Conservation (phyloP, 2,888 invertebrate species). For the Drosophila subsilvestris region DNA sequence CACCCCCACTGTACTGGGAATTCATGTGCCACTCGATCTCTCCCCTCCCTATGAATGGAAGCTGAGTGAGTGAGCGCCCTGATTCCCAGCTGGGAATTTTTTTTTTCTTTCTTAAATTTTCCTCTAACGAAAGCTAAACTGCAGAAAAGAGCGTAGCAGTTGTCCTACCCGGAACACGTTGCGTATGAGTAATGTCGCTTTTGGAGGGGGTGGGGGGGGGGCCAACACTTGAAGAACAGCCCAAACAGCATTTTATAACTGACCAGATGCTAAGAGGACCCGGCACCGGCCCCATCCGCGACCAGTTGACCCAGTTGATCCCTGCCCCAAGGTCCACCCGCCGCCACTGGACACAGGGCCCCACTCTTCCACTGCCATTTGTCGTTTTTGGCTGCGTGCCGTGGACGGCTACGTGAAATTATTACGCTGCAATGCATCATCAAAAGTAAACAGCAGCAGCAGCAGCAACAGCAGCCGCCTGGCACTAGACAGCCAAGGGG, state of each 20-base stretch:
- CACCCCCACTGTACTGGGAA: constrained; percentile 12
- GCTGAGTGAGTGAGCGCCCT: constrained; percentile 1
- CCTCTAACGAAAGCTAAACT: constrained; percentile 8
- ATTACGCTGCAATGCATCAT: constrained; percentile 76
- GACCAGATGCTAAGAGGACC: constrained; percentile 35
- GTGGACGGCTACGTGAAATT: constrained; percentile 74
- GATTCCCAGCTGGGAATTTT: constrained; percentile 36
- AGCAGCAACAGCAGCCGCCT: constrained; percentile 12
- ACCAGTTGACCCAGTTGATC: constrained; percentile 28
- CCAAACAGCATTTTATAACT: constrained; percentile 48
- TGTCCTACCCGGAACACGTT: constrained; percentile 19
- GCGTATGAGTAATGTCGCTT: constrained; percentile 62
- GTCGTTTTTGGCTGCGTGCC: constrained; percentile 55
- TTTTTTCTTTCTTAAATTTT: constrained; percentile 53
- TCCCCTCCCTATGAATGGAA: neutral
- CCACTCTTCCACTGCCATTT: constrained; percentile 34
- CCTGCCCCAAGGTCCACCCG: neutral
- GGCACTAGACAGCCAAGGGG: constrained; percentile 33
- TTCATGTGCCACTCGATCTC: neutral
- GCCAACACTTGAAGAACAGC: constrained; percentile 16
- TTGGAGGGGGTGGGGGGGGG: neutral
- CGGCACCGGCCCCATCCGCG: constrained; percentile 5
- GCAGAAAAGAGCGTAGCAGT: constrained; percentile 6
- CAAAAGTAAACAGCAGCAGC: constrained; percentile 59
- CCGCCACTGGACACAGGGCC: constrained; percentile 3